These are phyloP conservation scores for Takifugu flavidus DNA, from an alignment of 2,113 vertebrate genomes.

Conservation along the genomic window DNA sequence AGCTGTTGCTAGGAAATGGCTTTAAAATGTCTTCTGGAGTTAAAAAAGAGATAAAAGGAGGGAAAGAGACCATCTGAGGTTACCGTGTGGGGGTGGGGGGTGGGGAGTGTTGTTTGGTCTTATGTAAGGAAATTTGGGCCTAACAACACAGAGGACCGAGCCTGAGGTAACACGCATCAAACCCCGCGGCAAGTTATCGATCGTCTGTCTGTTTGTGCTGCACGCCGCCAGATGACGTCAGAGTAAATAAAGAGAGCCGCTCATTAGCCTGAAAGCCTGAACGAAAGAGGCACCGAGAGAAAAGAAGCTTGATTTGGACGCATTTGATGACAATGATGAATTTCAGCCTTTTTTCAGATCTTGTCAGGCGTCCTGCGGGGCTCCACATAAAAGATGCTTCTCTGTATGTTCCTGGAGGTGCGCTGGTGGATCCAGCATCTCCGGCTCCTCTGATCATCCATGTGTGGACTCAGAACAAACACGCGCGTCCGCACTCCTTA, in stretches of 20 bases:
- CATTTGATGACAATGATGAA: too few species aligned
- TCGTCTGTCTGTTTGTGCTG: conserved; percentile 36
- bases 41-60: too few species aligned
- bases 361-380: conserved; percentile 24
- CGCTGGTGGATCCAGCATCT: conserved; percentile 17
- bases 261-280: conserved; percentile 41
- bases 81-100: too few species aligned
- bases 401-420: conserved; percentile 39
- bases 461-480: conserved; percentile 15
- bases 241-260: conserved; percentile 43
- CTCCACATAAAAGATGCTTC: conserved; percentile 40
- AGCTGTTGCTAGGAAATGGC: not conserved
- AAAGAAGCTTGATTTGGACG: too few species aligned
- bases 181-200: conserved; percentile 42
- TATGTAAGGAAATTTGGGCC: conserved; percentile 23
- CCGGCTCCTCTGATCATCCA: conserved; percentile 51
- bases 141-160: conserved; percentile 32
- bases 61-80: too few species aligned
- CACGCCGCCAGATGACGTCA: conserved; percentile 49
- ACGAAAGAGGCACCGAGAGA: not conserved
- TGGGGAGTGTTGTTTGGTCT: conserved; percentile 2
- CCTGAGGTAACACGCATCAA: conserved; percentile 52
- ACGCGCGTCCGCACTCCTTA: not conserved
- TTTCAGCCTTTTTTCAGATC: conserved; percentile 3
- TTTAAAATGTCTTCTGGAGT: not conserved